These are phyloP conservation scores for Hermaeophaga mercurialis DNA, from an alignment of 2,888 invertebrate species.

Conservation along the genomic window DNA sequence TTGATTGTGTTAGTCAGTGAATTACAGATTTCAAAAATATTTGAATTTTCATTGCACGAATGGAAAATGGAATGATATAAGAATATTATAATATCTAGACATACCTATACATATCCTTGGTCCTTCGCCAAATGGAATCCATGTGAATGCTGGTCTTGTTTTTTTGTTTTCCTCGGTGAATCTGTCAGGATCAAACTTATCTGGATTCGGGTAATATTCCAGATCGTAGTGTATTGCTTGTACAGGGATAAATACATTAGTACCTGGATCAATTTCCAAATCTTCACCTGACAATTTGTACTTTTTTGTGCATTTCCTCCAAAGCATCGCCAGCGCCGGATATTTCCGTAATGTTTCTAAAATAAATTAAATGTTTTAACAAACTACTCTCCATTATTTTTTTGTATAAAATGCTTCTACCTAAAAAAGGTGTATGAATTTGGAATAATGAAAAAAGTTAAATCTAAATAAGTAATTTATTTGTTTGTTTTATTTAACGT, in stretches of 20 bases:
- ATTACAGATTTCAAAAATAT: neutral
- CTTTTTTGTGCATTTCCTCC: conserved; percentile 38
- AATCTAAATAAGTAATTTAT: no score
- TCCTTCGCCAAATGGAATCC: conserved; percentile 52
- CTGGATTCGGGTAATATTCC: conserved; percentile 43
- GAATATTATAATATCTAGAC: neutral
- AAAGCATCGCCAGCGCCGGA: conserved; percentile 45
- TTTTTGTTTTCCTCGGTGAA: conserved; percentile 39
- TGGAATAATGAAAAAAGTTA: no score
- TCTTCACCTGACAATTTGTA: conserved; percentile 49
- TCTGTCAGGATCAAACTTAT: conserved; percentile 42
- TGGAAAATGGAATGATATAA: no score
- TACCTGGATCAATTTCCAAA: conserved; percentile 50
- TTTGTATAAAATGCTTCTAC: no score
- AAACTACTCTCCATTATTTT: no score
- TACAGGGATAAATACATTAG: conserved; percentile 47
- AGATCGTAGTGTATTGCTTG: conserved; percentile 42
- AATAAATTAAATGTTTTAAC: no score
- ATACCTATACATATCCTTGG: conserved; percentile 53
- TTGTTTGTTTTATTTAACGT: no score
- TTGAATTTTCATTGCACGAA: neutral
- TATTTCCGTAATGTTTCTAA: conserved; percentile 53
- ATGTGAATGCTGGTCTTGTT: conserved; percentile 35
- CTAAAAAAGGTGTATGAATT: no score
- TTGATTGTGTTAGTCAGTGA: neutral